These are phyloP conservation scores for Garrulus glandarius DNA, from an alignment of 2,797 vertebrate species.

Conservation along the genomic window DNA sequence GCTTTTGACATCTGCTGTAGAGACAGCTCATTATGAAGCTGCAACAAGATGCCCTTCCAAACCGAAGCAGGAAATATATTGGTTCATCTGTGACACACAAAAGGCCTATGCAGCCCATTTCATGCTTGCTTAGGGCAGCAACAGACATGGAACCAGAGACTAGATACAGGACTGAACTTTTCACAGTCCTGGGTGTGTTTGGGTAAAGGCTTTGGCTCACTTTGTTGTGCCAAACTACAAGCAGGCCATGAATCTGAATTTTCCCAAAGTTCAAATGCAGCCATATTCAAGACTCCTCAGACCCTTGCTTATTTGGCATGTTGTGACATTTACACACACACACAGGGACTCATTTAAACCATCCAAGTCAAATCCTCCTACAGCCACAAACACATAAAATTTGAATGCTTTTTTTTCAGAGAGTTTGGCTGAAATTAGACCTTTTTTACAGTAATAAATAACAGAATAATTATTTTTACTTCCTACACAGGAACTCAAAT, in stretches of 20 bases:
- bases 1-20: neutral
- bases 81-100: neutral
- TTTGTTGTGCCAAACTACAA: neutral
- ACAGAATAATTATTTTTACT: slow-evolving; percentile 67
- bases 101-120: neutral
- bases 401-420: slow-evolving; percentile 40
- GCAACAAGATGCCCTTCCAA: neutral
- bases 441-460: slow-evolving; percentile 69
- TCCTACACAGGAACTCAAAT: slow-evolving; percentile 68
- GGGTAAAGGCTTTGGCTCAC: neutral
- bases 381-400: slow-evolving; percentile 51
- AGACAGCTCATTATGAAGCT: neutral
- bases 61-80: neutral
- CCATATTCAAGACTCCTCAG: neutral
- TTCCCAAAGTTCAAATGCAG: slow-evolving; percentile 2
- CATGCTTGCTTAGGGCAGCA: neutral
- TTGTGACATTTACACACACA: slow-evolving; percentile 43
- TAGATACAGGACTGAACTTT: slow-evolving; percentile 1
- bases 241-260: slow-evolving; percentile 21
- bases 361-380: slow-evolving; percentile 45
- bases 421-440: slow-evolving; percentile 50
- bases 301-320: slow-evolving; percentile 39
- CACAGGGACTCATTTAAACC: slow-evolving; percentile 45
- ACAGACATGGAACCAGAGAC: neutral
- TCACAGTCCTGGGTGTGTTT: slow-evolving; percentile 6